Conservation (phyloP, 1,140 invertebrate genomes). For the Bilobella aurantiaca region DNA sequence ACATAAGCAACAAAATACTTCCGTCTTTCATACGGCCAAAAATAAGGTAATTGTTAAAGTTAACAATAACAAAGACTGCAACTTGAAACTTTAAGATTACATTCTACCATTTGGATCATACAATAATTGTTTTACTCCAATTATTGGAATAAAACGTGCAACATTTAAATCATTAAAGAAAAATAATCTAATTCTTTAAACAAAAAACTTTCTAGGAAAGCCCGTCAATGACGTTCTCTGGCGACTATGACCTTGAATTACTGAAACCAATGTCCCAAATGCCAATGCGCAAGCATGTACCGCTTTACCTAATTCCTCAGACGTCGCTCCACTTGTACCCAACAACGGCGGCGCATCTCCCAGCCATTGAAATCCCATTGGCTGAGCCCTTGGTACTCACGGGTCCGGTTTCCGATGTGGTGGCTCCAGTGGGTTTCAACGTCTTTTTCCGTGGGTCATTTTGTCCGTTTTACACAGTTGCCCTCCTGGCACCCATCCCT, state of each 20-base stretch:
- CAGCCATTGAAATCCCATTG: constrained; percentile 23
- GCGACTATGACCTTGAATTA: constrained; percentile 11
- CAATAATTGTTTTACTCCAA: too few relatives aligned
- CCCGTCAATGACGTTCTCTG: too few relatives aligned
- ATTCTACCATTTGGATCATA: too few relatives aligned
- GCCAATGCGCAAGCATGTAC: background rate
- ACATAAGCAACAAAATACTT: too few relatives aligned
- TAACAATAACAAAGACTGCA: background rate
- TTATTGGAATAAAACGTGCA: too few relatives aligned
- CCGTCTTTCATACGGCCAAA: too few relatives aligned
- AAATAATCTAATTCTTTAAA: too few relatives aligned
- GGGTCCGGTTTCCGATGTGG: background rate
- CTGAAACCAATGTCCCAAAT: constrained; percentile 5
- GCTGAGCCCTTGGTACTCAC: constrained; percentile 13
- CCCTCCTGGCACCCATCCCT: constrained; percentile 17
- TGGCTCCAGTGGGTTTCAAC: constrained; percentile 18
- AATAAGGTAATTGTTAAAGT: too few relatives aligned
- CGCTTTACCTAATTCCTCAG: constrained; percentile 17
- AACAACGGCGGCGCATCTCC: background rate
- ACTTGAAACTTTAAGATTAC: too few relatives aligned
- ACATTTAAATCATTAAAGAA: too few relatives aligned
- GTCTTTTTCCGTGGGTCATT: constrained; percentile 5
- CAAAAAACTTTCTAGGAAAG: too few relatives aligned
- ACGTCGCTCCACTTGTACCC: constrained; percentile 13
- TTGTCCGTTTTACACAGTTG: constrained; percentile 8